phyloP scores from a whole-genome alignment of 2,888 invertebrate genomes.

The Deroplatys truncata region DNA sequence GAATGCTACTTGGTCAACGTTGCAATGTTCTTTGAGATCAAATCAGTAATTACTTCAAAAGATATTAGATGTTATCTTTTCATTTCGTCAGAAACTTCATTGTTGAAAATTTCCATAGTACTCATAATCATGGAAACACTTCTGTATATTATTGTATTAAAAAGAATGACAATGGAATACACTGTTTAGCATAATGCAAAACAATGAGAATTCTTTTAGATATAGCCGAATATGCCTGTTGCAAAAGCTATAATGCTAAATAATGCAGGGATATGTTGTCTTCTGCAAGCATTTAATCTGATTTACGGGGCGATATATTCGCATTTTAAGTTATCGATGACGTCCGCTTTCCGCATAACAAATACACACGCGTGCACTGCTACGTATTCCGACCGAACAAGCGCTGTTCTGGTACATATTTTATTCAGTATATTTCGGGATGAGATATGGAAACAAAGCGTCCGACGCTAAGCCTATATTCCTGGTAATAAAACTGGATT shows the following conservation, averaged over 20 bases:
- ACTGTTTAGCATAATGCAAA: not conserved
- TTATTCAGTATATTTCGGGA: not conserved
- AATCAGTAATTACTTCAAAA: too few relatives aligned
- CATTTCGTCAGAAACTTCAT: too few relatives aligned
- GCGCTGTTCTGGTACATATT: not conserved
- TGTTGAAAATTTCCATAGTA: too few relatives aligned
- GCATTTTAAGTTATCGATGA: not conserved
- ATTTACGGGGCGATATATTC: not conserved
- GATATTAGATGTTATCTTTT: too few relatives aligned
- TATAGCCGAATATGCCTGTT: not conserved
- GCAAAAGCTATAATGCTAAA: not conserved
- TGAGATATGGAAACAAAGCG: not conserved
- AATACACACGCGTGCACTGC: not conserved
- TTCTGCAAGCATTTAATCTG: not conserved
- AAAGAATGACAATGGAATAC: not conserved
- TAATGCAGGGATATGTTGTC: not conserved
- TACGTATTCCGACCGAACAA: not conserved
- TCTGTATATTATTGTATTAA: too few relatives aligned
- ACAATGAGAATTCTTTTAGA: not conserved
- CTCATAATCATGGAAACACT: too few relatives aligned
- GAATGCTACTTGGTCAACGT: too few relatives aligned
- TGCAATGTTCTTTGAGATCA: too few relatives aligned
- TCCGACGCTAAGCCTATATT: not conserved
- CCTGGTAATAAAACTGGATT: not conserved
- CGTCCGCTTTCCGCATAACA: not conserved